These are phyloP conservation scores for Poecile montanus DNA, from an alignment of 2,797 vertebrate species.

Conservation along the genomic window DNA sequence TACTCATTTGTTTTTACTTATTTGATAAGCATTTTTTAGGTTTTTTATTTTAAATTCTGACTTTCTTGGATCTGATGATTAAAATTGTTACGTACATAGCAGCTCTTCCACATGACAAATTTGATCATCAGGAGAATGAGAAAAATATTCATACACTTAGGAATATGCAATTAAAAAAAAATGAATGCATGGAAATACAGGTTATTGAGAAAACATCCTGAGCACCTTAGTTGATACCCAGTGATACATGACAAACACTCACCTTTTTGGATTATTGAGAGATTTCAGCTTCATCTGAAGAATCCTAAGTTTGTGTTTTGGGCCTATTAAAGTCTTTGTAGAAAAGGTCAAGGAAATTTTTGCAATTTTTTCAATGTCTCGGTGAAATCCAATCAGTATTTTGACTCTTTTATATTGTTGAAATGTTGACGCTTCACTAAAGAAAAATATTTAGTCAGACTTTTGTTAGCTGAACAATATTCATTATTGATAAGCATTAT, in stretches of 20 bases:
- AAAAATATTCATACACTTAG: not conserved
- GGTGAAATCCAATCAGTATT: slow-evolving; percentile 74
- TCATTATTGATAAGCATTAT: not conserved
- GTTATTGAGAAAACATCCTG: not conserved
- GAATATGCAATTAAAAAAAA: not conserved
- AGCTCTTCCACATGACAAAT: not conserved
- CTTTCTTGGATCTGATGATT: not conserved
- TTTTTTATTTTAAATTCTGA: not conserved
- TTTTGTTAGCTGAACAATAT: not conserved
- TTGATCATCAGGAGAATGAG: not conserved
- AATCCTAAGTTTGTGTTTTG: slow-evolving; percentile 67
- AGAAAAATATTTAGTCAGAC: slow-evolving; percentile 4
- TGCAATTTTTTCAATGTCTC: slow-evolving; percentile 69
- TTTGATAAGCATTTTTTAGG: not conserved
- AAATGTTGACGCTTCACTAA: slow-evolving; percentile 72
- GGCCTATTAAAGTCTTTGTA: slow-evolving; percentile 44
- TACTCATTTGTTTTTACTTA: not conserved
- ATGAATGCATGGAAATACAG: not conserved
- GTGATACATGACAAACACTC: not conserved
- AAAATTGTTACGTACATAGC: not conserved
- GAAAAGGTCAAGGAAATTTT: slow-evolving; percentile 75
- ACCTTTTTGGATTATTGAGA: slow-evolving; percentile 76
- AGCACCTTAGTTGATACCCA: not conserved
- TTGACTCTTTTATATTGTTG: slow-evolving; percentile 69
- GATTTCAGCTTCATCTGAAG: slow-evolving; percentile 75